A percentile compares a stretch with the other conserved stretches of the same genome.
Evolutionary conservation across 2,888 invertebrate species (phyloP).

Genomic region (Timema podura): DNA sequence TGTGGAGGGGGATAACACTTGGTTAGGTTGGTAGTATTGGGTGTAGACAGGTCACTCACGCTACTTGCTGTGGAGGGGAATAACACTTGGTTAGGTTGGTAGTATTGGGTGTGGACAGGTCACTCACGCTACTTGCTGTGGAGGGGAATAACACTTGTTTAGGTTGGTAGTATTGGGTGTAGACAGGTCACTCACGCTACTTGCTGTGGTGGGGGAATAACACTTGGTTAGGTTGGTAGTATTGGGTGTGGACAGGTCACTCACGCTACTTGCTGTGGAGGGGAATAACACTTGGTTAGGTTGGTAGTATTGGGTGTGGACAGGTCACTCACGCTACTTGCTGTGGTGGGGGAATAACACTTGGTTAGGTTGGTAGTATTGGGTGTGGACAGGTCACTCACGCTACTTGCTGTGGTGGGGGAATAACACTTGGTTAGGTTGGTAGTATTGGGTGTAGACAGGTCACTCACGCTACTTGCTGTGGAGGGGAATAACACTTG

Average conservation of each 20-base stretch:
- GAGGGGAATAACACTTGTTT: too few relatives aligned
- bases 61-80: slow-evolving; percentile 60
- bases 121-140: slow-evolving; percentile 72
- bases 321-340: slow-evolving; percentile 73
- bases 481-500: slow-evolving; percentile 15
- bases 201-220: slow-evolving; percentile 51
- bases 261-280: slow-evolving; percentile 66
- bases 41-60: slow-evolving; percentile 67
- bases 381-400: slow-evolving; percentile 67
- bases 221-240: too few relatives aligned
- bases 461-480: slow-evolving; percentile 76
- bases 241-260: slow-evolving; percentile 65
- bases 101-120: slow-evolving; percentile 59
- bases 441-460: slow-evolving; percentile 55
- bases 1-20: slow-evolving; percentile 38
- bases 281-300: too few relatives aligned
- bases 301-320: slow-evolving; percentile 52
- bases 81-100: too few relatives aligned
- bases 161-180: slow-evolving; percentile 45
- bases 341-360: slow-evolving; percentile 44
- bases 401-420: slow-evolving; percentile 62
- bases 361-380: slow-evolving; percentile 36
- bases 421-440: too few relatives aligned
- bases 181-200: slow-evolving; percentile 73
- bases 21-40: slow-evolving; percentile 39